Evolutionary conservation across 2,797 vertebrate genomes (phyloP), one percentile per base, ranked within the genome.

Genomic region (Danio tinwini): DNA sequence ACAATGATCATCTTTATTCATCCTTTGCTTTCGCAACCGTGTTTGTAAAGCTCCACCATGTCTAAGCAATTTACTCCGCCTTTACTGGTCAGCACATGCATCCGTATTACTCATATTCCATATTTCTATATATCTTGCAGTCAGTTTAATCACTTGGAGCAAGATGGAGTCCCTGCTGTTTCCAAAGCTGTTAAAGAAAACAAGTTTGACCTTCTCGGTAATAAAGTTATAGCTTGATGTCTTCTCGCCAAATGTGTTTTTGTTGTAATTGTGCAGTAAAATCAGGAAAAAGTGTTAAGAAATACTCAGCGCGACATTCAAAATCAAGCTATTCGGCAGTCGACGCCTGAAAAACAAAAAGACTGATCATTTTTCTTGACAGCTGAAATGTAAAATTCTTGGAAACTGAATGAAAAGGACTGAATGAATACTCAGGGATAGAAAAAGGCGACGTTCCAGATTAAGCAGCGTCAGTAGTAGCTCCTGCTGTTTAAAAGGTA

Each of bases 391-490:
- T 50, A n/a, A 53, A 40, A 42, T 50, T 78, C 45, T 52, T 50
- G 55, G 52, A 72, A 85, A n/a, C 14, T 83, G 78, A 85, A 81
- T 87, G 85, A 82, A 84, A 85, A 77, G 70, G 81, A 77, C 83
- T 87, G 74, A 89, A 88, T 82, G 81, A 59, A 84, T 62, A 81
- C 64, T 63, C 65, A 82, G 47, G 70, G 79, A 74, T 44, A 69
- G 55, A 75, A 55, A 70, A 40, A 49, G 55, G 78, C 50, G 67
- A 81, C 67, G 61, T 86, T 65, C 62, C 69, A 74, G 84, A 84
- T 84, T 63, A 90, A 85, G 86, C 64, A 67, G 56, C 47, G 83
- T 76, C 72, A 74, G 63, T 14, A 47, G 87, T 87, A 74, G 76
- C 42, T 67, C 62, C 72, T 45, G 50, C 50, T 67, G 50, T 53